Evolutionary conservation across 2,113 vertebrate species (phyloP).

Genomic region (Arenaria interpres): DNA sequence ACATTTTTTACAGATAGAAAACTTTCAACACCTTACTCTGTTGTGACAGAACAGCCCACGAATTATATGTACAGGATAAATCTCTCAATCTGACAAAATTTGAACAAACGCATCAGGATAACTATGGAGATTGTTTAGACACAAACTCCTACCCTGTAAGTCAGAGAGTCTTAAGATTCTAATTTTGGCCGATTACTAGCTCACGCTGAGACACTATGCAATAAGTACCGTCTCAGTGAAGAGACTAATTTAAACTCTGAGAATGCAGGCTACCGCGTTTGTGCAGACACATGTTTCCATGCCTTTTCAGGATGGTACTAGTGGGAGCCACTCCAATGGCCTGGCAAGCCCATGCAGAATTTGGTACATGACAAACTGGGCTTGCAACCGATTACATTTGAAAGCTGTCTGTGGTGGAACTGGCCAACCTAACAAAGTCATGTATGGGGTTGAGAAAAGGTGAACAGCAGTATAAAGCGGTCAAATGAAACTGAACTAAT

Average conservation of each 20-base stretch:
- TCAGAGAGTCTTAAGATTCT: neutral
- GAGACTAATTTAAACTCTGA: neutral
- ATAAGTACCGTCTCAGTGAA: neutral
- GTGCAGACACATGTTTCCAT: constrained; percentile 17
- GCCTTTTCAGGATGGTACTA: constrained; percentile 25
- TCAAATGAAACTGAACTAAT: neutral
- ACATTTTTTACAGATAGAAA: neutral
- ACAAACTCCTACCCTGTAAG: neutral
- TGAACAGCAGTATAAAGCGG: neutral
- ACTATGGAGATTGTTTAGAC: neutral
- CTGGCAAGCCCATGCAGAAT: constrained; percentile 6
- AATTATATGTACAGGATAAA: neutral
- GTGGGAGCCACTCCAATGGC: constrained; percentile 7
- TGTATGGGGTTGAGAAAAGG: neutral
- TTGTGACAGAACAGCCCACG: neutral
- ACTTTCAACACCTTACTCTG: neutral
- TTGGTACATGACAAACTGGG: constrained; percentile 34
- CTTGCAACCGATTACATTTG: neutral
- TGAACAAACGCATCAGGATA: neutral
- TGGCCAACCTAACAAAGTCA: neutral
- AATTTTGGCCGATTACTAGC: neutral
- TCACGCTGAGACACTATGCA: neutral
- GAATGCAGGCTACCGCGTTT: constrained; percentile 4
- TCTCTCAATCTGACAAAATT: neutral
- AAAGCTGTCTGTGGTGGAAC: constrained; percentile 21